Evolutionary conservation across 2,888 invertebrate species (phyloP), one percentile per base, ranked within the genome.

Genomic region (Steinernema hermaphroditum): DNA sequence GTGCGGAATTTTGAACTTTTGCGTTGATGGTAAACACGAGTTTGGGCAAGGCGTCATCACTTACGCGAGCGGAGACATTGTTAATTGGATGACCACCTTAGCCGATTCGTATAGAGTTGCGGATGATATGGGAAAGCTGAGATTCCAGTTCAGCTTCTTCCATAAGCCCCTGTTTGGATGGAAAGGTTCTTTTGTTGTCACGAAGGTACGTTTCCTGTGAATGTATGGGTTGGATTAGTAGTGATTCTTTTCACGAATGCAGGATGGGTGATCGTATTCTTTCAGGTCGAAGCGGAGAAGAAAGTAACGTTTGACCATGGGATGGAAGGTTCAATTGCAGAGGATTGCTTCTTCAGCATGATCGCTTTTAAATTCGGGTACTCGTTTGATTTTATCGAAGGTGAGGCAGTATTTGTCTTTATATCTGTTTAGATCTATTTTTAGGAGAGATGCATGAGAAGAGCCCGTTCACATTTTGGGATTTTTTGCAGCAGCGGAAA

Each of bases 121-220:
- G 29, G 96, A 96, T 89, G 96, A 96, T 86, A 94, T 96, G 95
- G 96, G 96, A 73, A 96, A 96, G 88, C 89, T 96, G 72, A 90
- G 94, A 83, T 90, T 94, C 78, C 96, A 96, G 87, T 94, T 96
- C 87, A 92, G 92, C 84, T 89, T 93, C 88, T 95, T 96, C 87
- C 94, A 96, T 87, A 93, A 93, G 87, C 96, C 96, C 22, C 89
- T 95, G 72, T 95, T 96, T 88, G 94, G 95, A 88, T 96, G 96
- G 95, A 96, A 96, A 89, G 96, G 96, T 76, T 96, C 96, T 54
- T 96, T 93, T 89, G 96, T 96, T 78, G 95, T 96, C 12, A 94
- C 95, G 77, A 94, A 94, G 91, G 92, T 93, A 68, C 14, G 22
- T 72, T 57, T 76, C n/a, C n/a, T n/a, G n/a, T n/a, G n/a, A n/a